A percentile compares a stretch with the other conserved stretches of the same genome.
phyloP scores from a whole-genome alignment of 2,113 vertebrate genomes.

The Proteles cristata region DNA sequence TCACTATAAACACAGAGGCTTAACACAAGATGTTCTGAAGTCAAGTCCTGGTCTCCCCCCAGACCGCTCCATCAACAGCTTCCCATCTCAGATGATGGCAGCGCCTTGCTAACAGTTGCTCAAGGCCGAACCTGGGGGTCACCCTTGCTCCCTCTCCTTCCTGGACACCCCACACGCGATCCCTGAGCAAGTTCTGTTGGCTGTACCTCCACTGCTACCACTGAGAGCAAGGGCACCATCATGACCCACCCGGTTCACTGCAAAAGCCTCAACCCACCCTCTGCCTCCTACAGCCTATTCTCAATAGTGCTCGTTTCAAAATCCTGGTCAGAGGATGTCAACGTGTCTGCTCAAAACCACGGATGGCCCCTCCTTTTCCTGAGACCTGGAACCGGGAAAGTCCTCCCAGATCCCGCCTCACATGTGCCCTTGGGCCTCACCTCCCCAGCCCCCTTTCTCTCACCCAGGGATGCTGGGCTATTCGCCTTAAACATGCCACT shows the following conservation, averaged over 20 bases:
- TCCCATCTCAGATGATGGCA: neutral
- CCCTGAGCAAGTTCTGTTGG: neutral
- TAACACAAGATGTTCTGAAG: neutral
- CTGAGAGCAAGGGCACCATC: neutral
- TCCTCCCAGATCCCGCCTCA: neutral
- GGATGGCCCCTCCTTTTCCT: neutral
- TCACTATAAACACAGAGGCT: neutral
- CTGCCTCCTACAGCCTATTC: neutral
- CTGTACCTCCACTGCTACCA: neutral
- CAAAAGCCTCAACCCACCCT: neutral
- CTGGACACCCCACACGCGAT: rapidly evolving
- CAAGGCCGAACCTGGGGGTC: neutral
- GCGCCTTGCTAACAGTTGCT: neutral
- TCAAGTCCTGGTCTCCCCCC: neutral
- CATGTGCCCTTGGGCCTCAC: neutral
- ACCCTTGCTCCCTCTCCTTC: neutral
- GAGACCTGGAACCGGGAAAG: too few species aligned
- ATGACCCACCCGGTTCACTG: rapidly evolving
- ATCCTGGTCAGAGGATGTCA: neutral
- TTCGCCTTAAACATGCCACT: too few species aligned
- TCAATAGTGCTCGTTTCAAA: neutral
- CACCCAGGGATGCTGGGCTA: too few species aligned
- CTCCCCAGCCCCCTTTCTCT: neutral
- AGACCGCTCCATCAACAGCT: too few species aligned
- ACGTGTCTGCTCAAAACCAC: neutral